These are phyloP conservation scores for Channa maculata DNA, from an alignment of 2,113 vertebrate genomes.

Conservation along the genomic window DNA sequence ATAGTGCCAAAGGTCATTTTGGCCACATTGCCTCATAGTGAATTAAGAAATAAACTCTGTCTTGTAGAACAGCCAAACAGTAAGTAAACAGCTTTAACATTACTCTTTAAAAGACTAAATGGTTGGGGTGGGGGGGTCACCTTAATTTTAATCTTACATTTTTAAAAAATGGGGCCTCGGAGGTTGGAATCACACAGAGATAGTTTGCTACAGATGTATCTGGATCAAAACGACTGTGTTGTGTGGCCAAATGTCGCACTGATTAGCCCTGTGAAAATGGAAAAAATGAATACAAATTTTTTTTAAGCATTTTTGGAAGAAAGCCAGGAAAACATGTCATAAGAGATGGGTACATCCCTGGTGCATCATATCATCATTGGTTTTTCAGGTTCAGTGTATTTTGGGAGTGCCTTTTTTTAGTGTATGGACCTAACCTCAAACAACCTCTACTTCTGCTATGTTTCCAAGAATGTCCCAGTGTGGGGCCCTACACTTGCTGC, in stretches of 20 bases:
- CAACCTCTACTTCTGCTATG: slow-evolving; percentile 11
- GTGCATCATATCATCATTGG: neutral
- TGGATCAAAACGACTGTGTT: slow-evolving; percentile 23
- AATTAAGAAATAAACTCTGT: neutral
- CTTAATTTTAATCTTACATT: neutral
- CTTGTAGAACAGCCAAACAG: neutral
- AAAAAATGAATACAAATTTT: slow-evolving; percentile 1
- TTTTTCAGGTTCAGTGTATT: slow-evolving; percentile 44
- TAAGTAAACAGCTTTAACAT: neutral
- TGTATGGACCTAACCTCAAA: slow-evolving; percentile 30
- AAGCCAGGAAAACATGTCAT: slow-evolving; percentile 18
- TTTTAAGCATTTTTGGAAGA: slow-evolving; percentile 19
- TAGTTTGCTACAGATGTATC: slow-evolving; percentile 12
- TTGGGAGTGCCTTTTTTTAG: slow-evolving; percentile 39
- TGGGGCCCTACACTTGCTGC: slow-evolving; percentile 1
- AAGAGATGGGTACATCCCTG: slow-evolving; percentile 13
- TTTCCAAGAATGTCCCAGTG: slow-evolving; percentile 29
- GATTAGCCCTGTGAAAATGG: slow-evolving; percentile 29
- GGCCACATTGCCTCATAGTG: too few species aligned
- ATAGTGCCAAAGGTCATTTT: slow-evolving; percentile 1
- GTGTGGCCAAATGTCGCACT: slow-evolving; percentile 37
- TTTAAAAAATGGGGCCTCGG: slow-evolving; percentile 3
- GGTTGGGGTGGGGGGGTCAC: neutral
- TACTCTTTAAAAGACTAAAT: neutral
- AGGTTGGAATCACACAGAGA: slow-evolving; percentile 24